phyloP scores from a whole-genome alignment of 2,797 vertebrate species.

The Xerus rutilus region DNA sequence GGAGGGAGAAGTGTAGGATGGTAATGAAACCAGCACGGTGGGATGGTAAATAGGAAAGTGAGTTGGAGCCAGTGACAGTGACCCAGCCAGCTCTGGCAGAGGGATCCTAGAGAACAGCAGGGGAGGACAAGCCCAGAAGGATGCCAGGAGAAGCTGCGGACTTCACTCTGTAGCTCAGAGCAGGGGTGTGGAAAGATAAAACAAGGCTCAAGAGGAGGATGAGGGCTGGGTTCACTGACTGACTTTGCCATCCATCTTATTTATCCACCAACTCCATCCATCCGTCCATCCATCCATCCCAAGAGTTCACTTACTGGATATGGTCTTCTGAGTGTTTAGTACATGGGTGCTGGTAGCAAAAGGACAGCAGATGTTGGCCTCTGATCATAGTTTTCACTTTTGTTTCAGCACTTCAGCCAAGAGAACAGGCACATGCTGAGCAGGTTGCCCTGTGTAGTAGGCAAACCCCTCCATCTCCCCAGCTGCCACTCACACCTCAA shows the following conservation, averaged over 20 bases:
- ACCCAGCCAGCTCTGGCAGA: background rate
- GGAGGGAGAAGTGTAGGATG: accelerated
- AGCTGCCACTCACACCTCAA: background rate
- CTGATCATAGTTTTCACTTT: background rate
- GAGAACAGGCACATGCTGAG: background rate
- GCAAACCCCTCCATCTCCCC: background rate
- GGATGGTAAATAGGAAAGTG: background rate
- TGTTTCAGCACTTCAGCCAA: background rate
- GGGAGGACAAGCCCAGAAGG: background rate
- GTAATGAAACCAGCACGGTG: background rate
- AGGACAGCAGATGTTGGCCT: background rate
- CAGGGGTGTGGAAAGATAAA: background rate
- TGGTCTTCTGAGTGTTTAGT: background rate
- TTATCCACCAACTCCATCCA: too few species aligned
- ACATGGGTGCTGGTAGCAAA: background rate
- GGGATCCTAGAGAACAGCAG: background rate
- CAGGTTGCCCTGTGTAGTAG: background rate
- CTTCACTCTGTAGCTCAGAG: background rate
- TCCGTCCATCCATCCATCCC: background rate
- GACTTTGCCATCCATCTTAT: background rate
- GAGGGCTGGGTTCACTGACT: background rate
- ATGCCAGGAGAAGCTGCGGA: background rate
- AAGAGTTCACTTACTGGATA: background rate
- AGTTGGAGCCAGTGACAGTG: background rate
- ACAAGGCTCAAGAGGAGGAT: background rate